A percentile compares a stretch with the other conserved stretches of the same genome.
Conservation (phyloP, 2,113 vertebrate genomes). For the Hystrix cristata region DNA sequence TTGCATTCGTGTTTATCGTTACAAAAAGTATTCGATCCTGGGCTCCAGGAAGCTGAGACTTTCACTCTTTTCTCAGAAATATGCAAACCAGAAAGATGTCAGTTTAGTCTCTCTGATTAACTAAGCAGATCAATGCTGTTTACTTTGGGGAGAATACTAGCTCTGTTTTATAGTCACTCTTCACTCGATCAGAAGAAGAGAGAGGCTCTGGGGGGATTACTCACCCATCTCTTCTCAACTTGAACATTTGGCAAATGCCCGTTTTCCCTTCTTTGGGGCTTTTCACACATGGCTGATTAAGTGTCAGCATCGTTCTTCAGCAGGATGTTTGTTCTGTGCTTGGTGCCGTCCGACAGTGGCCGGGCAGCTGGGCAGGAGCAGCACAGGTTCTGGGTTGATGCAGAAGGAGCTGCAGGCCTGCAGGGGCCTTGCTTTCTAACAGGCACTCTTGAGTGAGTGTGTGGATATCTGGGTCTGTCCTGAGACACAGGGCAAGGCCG, state of each 20-base stretch:
- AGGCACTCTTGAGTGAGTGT: not conserved
- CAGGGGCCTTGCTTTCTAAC: not conserved
- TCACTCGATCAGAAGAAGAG: not conserved
- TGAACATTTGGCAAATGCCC: not conserved
- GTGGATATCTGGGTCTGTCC: not conserved
- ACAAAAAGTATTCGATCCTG: conserved; percentile 38
- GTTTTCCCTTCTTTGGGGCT: not conserved
- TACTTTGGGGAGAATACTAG: conserved; percentile 37
- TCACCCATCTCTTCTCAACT: not conserved
- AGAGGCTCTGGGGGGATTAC: not conserved
- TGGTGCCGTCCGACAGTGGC: not conserved
- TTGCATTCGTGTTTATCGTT: not conserved
- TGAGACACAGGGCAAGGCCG: not conserved
- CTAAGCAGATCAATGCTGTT: conserved; percentile 37
- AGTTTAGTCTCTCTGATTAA: conserved; percentile 25
- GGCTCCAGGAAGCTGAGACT: conserved; percentile 31
- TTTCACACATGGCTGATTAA: not conserved
- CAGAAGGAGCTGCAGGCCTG: rapidly evolving
- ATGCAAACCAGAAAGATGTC: conserved; percentile 8
- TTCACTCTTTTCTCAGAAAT: conserved; percentile 22
- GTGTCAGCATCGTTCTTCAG: not conserved
- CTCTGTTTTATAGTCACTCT: not conserved
- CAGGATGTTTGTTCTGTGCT: not conserved
- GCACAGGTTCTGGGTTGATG: not conserved
- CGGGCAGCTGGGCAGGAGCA: not conserved